A percentile compares a stretch with the other conserved stretches of the same genome.
Conservation (phyloP, 2,797 vertebrate genomes). For the Iguana delicatissima region DNA sequence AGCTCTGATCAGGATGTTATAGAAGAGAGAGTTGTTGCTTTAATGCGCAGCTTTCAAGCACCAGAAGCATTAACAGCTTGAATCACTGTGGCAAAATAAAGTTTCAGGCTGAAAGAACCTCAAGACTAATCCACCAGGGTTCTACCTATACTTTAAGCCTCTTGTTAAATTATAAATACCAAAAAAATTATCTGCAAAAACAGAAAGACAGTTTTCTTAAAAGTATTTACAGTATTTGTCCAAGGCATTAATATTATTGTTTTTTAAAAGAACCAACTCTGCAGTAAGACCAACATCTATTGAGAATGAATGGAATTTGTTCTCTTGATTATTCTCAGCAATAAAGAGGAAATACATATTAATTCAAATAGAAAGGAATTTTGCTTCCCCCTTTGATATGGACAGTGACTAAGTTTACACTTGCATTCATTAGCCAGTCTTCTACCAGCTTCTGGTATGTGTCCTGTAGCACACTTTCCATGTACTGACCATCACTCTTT, state of each 20-base stretch:
- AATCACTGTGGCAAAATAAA: background rate
- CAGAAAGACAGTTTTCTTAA: background rate
- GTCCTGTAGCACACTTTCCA: background rate
- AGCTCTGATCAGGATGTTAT: background rate
- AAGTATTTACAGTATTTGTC: background rate
- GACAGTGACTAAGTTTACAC: conserved; percentile 49
- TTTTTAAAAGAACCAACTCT: background rate
- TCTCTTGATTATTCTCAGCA: conserved; percentile 49
- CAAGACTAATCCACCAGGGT: background rate
- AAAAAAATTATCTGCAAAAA: background rate
- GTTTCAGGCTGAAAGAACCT: background rate
- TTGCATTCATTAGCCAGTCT: conserved; percentile 32
- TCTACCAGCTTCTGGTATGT: background rate
- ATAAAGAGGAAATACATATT: conserved; percentile 46
- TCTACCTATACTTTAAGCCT: background rate
- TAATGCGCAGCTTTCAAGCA: background rate
- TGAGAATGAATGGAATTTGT: conserved; percentile 54
- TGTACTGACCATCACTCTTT: too few species aligned
- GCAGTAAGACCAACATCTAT: conserved; percentile 59
- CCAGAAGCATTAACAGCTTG: background rate
- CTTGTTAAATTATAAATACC: background rate
- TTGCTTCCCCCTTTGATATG: conserved; percentile 53
- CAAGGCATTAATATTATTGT: background rate
- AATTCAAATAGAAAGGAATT: conserved; percentile 57
- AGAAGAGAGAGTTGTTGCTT: background rate